Percentiles rank a stretch among this genome's conserved stretches.
Conservation (phyloP, 2,888 invertebrate genomes). For the Cabera pusaria region DNA sequence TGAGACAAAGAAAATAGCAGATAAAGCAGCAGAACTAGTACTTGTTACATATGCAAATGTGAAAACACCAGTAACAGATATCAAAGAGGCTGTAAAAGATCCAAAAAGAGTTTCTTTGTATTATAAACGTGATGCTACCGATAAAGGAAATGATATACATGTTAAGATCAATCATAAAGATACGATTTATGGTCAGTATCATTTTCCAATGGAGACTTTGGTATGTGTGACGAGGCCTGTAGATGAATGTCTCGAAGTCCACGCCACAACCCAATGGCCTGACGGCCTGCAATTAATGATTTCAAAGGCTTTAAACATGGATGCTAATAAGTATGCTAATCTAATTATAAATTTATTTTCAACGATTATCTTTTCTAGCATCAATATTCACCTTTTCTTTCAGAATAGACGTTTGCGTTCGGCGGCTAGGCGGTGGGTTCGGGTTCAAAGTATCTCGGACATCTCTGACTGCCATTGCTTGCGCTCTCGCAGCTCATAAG, state of each 20-base stretch:
- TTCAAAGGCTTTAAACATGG: constrained; percentile 76
- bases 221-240: constrained; percentile 84
- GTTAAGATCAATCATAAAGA: constrained; percentile 76
- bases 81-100: constrained; percentile 42
- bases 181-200: constrained; percentile 85
- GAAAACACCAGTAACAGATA: constrained; percentile 48
- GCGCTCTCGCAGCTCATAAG: constrained; percentile 81
- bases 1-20: constrained; percentile 73
- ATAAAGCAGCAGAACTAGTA: constrained; percentile 80
- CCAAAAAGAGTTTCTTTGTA: constrained; percentile 36
- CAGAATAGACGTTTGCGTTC: constrained; percentile 86
- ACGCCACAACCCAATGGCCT: constrained; percentile 84
- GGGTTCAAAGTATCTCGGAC: constrained; percentile 88
- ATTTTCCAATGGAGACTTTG: constrained; percentile 89
- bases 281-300: constrained; percentile 80
- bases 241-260: constrained; percentile 87
- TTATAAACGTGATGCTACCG: constrained; percentile 38
- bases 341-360: too few relatives aligned
- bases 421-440: constrained; percentile 75
- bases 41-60: constrained; percentile 74
- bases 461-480: constrained; percentile 64
- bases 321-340: constrained; percentile 79
- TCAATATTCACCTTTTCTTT: constrained; percentile 63
- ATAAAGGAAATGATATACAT: constrained; percentile 57
- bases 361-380: too few relatives aligned